Conservation (phyloP, 1,140 invertebrate genomes). For the Holotrichia oblita region DNA sequence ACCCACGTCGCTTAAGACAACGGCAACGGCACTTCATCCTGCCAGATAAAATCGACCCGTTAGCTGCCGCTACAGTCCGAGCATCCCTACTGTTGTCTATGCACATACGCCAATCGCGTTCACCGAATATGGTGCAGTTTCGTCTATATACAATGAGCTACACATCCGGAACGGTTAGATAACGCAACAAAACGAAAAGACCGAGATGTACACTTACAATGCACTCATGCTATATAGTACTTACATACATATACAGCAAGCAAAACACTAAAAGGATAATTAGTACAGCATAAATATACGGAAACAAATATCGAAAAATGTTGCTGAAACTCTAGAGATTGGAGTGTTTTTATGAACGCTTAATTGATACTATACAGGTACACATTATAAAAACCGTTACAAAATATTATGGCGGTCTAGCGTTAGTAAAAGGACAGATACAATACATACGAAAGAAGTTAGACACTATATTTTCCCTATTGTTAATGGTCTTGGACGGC, state of each 20-base stretch:
- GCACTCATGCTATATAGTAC: background rate
- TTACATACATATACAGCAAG: background rate
- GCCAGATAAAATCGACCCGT: background rate
- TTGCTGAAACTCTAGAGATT: too few relatives aligned
- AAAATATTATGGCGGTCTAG: too few relatives aligned
- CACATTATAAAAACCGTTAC: too few relatives aligned
- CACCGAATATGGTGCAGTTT: constrained; percentile 11
- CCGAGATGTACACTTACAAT: background rate
- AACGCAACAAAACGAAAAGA: background rate
- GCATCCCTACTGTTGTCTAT: background rate
- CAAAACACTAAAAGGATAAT: background rate
- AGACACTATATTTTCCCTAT: too few relatives aligned
- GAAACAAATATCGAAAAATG: too few relatives aligned
- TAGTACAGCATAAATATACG: too few relatives aligned
- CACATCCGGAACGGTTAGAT: background rate
- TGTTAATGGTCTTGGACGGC: too few relatives aligned
- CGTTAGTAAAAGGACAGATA: too few relatives aligned
- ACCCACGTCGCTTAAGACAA: constrained; percentile 1
- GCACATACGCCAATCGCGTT: background rate
- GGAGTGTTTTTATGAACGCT: too few relatives aligned
- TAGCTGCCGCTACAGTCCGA: background rate
- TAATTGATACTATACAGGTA: too few relatives aligned
- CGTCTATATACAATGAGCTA: background rate
- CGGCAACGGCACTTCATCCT: constrained; percentile 10
- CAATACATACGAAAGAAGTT: too few relatives aligned